Evolutionary conservation across 2,797 vertebrate genomes (phyloP), one percentile per base, ranked within the genome.

Genomic region (Simalia tracyae): DNA sequence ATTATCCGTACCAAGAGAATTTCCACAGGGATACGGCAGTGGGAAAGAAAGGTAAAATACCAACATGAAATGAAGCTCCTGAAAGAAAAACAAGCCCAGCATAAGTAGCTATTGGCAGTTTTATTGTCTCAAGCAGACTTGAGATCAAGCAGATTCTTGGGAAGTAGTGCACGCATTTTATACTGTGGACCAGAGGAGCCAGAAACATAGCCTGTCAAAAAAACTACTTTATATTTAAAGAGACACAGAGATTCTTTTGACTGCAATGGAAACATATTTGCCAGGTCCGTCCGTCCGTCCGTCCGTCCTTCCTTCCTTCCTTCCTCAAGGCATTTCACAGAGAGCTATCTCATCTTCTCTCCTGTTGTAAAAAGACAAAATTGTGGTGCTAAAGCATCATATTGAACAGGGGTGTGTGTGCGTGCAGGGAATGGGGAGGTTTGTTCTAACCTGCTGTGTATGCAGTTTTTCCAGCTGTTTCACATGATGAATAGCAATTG

Each of bases 401-500:
- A 24, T 10, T 63, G 46, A 88, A 87, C n/a, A 60, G 46, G 7
- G 31, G 15, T 17, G 15, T 28, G 19, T 76, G 72, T 22, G 19
- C 2, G 31, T 24, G 36, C 9, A 76, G 72, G 31, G 17, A 76
- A 76, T 24, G 46, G 72, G 72, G 72, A 81, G 56, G 84, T 15
- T 86, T 36, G 61, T 50, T 86, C 50, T 50, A 89, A 86, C 28
- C 36, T 89, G 88, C 63, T 92, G 31, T 50, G 26, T 60, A 2
- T 86, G 36, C 54, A 72, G 42, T 63, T 68, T 86, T 46, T 63
- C 54, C 84, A 50, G 36, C 57, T 61, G 22, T 60, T 72, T 92
- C 36, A 68, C 84, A 89, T 86, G 22, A 81, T 86, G 26, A 89
- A 86, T 92, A 72, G 63, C 36, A 92, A 64, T 46, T 89, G 63